Evolutionary conservation across 2,888 invertebrate species (phyloP), one percentile per base, ranked within the genome.

Genomic region (Meiosimyza platycephala): DNA sequence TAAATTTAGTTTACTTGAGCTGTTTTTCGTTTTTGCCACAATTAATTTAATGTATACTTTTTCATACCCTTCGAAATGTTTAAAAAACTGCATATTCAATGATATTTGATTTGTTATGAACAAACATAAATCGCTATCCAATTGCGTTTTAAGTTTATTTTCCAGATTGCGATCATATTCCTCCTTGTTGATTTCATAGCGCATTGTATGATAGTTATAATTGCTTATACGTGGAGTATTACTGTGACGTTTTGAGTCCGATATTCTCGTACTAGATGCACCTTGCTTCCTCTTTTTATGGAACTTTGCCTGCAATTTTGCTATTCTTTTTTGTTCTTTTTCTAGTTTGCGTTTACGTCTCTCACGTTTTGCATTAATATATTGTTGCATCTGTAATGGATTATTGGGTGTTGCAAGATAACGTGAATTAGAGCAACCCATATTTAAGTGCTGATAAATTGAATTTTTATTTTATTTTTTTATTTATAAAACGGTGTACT

Each of bases 101-200:
- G 94, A 88, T 72, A 94, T 90, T 83, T 95, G 93, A 83, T 95
- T 94, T 13, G 95, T 85, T 12, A 95, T 87, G 84, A 95, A 95
- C 5, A 90, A 89, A 80, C 93, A 91, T 7, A 92, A 89, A 78
- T 92, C 90, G 7, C 80, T 92, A 90, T 79, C 89, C 88, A 77
- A 89, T 88, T 89, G 94, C 88, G 60, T 88, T 88, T 62, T 88
- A 84, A 72, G 92, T 85, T 66, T 90, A 88, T 74, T 78, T 77
- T 83, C 82, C 63, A 82, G 80, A 13, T 74, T 76, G 0, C 79
- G 78, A 70, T 83, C 83, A 7, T 81, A 78, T 62, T 86, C 84
- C 65, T 82, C 82, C 12, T 81, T 76, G n/a, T 77, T 79, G n/a
- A 80, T 75, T 16, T 79, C 78, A 57, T 75, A 78, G 59, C 70